A percentile compares a stretch with the other conserved stretches of the same genome.
phyloP scores from a whole-genome alignment of 2,797 vertebrate species.

The Lutjanus argentimaculatus region DNA sequence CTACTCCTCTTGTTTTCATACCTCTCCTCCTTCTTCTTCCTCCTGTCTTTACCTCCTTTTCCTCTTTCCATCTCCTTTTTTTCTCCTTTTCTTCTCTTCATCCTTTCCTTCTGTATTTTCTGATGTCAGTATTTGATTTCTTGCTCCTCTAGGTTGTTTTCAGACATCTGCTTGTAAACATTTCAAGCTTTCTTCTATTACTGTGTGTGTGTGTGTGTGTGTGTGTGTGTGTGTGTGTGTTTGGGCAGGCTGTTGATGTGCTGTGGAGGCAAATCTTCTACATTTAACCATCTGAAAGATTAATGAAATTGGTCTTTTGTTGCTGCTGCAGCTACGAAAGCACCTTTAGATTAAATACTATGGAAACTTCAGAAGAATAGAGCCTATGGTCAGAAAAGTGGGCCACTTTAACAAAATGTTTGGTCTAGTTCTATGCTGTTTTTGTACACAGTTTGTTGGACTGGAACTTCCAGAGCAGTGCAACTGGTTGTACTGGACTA shows the following conservation, averaged over 20 bases:
- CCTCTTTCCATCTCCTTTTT: neutral
- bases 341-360: neutral
- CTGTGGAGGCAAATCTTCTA: conserved; percentile 32
- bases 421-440: neutral
- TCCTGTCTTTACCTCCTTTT: no score
- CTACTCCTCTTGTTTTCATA: neutral
- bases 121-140: conserved; percentile 2
- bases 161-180: conserved; percentile 9
- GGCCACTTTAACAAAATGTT: neutral
- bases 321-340: conserved; percentile 17
- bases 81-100: no score
- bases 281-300: conserved; percentile 46
- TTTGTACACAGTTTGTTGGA: neutral
- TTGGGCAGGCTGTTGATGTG: neutral
- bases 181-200: neutral
- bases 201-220: neutral
- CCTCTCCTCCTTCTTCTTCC: neutral
- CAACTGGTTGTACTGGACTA: conserved; percentile 64
- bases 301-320: conserved; percentile 18
- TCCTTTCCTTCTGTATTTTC: neutral
- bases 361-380: neutral
- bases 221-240: neutral
- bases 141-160: conserved; percentile 17
- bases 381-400: neutral
- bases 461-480: conserved; percentile 19